Conservation (phyloP, 2,113 vertebrate genomes). For the Rhynchomys soricoides region DNA sequence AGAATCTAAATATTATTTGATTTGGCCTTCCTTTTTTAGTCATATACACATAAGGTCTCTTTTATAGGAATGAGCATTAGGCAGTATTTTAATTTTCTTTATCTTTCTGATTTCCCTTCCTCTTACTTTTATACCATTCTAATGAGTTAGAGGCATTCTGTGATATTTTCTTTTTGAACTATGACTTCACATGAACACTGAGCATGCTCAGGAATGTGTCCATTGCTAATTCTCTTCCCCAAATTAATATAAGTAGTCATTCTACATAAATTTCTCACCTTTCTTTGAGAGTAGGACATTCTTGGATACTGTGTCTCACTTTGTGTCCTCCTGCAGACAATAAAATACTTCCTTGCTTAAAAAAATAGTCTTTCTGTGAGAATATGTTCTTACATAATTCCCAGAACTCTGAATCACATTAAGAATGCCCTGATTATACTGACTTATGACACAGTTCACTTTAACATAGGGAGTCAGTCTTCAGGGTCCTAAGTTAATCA, state of each 20-base stretch:
- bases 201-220: not conserved
- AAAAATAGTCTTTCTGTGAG: not conserved
- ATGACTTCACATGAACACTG: not conserved
- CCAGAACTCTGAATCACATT: not conserved
- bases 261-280: not conserved
- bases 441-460: not conserved
- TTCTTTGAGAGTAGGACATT: not conserved
- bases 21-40: not conserved
- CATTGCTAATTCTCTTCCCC: not conserved
- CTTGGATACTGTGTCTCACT: not conserved
- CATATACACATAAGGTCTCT: not conserved
- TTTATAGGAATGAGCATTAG: not conserved
- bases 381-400: not conserved
- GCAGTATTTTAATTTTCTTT: not conserved
- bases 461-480: not conserved
- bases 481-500: not conserved
- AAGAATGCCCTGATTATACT: not conserved
- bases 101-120: not conserved
- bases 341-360: not conserved
- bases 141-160: not conserved
- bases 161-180: not conserved
- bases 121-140: not conserved
- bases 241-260: not conserved
- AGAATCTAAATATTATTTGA: not conserved
- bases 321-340: not conserved